Evolutionary conservation across 2,113 vertebrate genomes (phyloP), one percentile per base, ranked within the genome.

Genomic region (Cryptotis parvus): DNA sequence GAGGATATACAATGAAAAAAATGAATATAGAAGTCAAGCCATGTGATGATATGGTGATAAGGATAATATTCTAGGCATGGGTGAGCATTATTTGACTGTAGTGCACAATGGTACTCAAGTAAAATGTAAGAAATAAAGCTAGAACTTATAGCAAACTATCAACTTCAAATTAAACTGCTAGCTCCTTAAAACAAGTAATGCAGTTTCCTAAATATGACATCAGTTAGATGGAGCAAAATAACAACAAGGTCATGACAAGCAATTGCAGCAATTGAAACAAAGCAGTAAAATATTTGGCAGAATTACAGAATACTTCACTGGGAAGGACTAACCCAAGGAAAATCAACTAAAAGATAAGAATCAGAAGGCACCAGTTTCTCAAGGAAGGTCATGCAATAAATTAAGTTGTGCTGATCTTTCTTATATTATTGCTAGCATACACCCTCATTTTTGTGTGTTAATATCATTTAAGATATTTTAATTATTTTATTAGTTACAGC

Each of bases 271-370:
- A n/a, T 20, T 75, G 39, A 89, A 15, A 81, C 10, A 37, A 81
- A 7, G 86, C 24, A 61, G 27, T 66, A 3, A 81, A 80, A 49
- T 94, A 65, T 33, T 68, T 87, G 55, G 27, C 27, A 81, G 22
- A 81, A 69, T 81, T 82, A 69, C 16, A 87, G 73, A 84, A 72
- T 26, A 16, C 8, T 22, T 70, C 31, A 43, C 20, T 66, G 63
- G 7, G 79, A 93, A 94, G 35, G 69, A 82, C 20, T 73, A 90
- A 74, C 0, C 6, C 55, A 88, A 92, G 27, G 24, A 24, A 94
- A 90, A 55, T 16, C 49, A 79, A 86, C 37, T 66, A 70, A 83
- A 82, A 78, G 72, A 87, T 84, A 92, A 92, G 52, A 92, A 81
- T 61, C 39, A 77, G 22, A 81, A 82, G 43, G 91, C 52, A 88